Evolutionary conservation across 2,113 vertebrate species (phyloP).

Genomic region (Lynx canadensis): DNA sequence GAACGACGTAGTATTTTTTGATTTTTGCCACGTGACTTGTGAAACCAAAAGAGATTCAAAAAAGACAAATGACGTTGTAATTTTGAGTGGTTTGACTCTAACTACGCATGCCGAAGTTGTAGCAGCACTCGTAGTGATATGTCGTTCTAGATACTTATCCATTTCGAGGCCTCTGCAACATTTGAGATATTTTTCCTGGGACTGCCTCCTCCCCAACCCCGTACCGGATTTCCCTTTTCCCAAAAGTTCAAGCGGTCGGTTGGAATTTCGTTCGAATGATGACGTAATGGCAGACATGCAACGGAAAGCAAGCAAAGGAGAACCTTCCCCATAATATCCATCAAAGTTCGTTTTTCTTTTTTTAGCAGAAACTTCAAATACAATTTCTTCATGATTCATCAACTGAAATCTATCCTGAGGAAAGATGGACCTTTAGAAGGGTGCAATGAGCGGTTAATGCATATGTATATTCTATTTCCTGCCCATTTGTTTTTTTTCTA

Average conservation of each 20-base stretch:
- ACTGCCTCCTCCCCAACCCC: background rate
- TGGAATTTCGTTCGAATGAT: background rate
- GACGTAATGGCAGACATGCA: background rate
- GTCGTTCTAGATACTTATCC: background rate
- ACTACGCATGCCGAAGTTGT: background rate
- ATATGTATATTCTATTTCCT: background rate
- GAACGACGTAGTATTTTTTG: conserved; percentile 79
- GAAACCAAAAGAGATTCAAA: conserved; percentile 81
- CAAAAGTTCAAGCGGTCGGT: background rate
- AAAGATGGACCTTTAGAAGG: background rate
- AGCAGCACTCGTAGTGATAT: background rate
- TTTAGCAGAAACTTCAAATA: conserved; percentile 14
- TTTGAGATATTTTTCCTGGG: conserved; percentile 9
- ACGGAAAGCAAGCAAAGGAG: background rate
- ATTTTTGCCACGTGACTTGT: conserved; percentile 79
- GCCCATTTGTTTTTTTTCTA: background rate
- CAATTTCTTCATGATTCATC: conserved; percentile 2
- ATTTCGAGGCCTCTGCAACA: conserved; percentile 11
- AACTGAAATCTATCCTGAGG: background rate
- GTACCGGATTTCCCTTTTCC: background rate
- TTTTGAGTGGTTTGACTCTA: conserved; percentile 68
- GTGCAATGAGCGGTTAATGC: background rate
- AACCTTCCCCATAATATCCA: background rate
- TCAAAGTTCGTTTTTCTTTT: background rate
- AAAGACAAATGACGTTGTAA: conserved; percentile 63